phyloP scores from a whole-genome alignment of 64 coral and sea anemone genomes.

The Pachyseris speciosa region DNA sequence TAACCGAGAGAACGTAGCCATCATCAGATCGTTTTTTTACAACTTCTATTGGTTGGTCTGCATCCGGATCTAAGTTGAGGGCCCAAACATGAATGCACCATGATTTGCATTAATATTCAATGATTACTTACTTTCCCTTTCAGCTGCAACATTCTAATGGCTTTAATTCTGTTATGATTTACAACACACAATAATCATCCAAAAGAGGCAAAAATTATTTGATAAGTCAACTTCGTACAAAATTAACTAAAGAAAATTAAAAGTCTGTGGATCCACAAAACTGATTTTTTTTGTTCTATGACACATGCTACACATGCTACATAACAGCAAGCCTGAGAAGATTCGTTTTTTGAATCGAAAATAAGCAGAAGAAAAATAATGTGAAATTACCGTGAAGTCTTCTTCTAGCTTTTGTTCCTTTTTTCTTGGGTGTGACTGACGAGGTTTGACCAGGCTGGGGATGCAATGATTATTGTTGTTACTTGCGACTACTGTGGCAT shows the following conservation, averaged over 20 bases:
- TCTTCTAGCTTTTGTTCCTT: slow-evolving; percentile 77
- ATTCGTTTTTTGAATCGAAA: not conserved
- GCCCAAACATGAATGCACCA: not conserved
- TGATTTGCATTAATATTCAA: too few relatives aligned
- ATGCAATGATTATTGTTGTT: not conserved
- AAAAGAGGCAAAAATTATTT: too few relatives aligned
- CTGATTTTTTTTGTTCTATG: too few relatives aligned
- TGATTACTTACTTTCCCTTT: too few relatives aligned
- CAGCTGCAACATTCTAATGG: too few relatives aligned
- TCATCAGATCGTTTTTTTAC: slow-evolving; percentile 79
- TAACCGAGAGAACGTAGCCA: slow-evolving; percentile 84
- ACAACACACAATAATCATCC: too few relatives aligned
- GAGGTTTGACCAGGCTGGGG: not conserved
- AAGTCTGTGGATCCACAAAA: too few relatives aligned
- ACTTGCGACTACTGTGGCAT: too few relatives aligned
- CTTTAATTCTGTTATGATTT: too few relatives aligned
- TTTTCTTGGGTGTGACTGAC: slow-evolving; percentile 43
- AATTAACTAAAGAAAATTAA: too few relatives aligned
- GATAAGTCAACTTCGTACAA: too few relatives aligned
- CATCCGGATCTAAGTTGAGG: not conserved
- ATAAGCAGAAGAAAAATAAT: not conserved
- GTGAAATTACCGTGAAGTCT: slow-evolving; percentile 67
- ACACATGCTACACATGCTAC: too few relatives aligned
- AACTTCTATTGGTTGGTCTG: not conserved
- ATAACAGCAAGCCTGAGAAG: not conserved